Evolutionary conservation across 2,113 vertebrate genomes (phyloP).

Genomic region (Argyrosomus japonicus): DNA sequence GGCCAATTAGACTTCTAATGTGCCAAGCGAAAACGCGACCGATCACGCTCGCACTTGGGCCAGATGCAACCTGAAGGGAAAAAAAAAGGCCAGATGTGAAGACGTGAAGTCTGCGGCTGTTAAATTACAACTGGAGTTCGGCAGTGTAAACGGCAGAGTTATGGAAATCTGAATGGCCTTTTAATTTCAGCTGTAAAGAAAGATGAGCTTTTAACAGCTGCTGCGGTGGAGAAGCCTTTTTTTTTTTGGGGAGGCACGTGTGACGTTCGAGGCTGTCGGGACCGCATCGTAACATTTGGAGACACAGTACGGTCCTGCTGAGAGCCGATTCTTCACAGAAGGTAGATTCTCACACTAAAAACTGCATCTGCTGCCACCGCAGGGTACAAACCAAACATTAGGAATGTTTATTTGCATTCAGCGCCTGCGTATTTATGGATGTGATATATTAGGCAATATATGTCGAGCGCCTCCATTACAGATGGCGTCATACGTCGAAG

Average conservation of each 20-base stretch:
- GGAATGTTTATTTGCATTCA: slow-evolving; percentile 10
- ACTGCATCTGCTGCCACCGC: background rate
- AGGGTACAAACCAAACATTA: background rate
- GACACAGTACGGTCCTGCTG: background rate
- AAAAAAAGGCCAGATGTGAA: slow-evolving; percentile 57
- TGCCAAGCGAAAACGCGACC: slow-evolving; percentile 21
- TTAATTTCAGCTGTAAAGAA: slow-evolving; percentile 49
- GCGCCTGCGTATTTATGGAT: background rate
- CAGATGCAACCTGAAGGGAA: slow-evolving; percentile 49
- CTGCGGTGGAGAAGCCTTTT: slow-evolving; percentile 9
- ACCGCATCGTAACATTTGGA: background rate
- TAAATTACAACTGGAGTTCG: slow-evolving; percentile 30
- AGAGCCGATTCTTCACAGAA: slow-evolving; percentile 4
- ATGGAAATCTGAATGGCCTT: slow-evolving; percentile 51
- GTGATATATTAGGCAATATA: background rate
- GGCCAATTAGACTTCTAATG: slow-evolving; percentile 71
- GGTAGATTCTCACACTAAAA: background rate
- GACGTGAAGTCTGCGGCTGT: slow-evolving; percentile 20
- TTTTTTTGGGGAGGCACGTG: background rate
- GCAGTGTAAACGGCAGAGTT: slow-evolving; percentile 29
- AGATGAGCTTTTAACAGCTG: slow-evolving; percentile 53
- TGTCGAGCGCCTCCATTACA: slow-evolving; percentile 10
- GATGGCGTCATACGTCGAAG: background rate
- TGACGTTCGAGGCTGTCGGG: background rate
- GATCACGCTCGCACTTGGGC: slow-evolving; percentile 33